Evolutionary conservation across 2,113 vertebrate species (phyloP).

Genomic region (Leucopsar rothschildi): DNA sequence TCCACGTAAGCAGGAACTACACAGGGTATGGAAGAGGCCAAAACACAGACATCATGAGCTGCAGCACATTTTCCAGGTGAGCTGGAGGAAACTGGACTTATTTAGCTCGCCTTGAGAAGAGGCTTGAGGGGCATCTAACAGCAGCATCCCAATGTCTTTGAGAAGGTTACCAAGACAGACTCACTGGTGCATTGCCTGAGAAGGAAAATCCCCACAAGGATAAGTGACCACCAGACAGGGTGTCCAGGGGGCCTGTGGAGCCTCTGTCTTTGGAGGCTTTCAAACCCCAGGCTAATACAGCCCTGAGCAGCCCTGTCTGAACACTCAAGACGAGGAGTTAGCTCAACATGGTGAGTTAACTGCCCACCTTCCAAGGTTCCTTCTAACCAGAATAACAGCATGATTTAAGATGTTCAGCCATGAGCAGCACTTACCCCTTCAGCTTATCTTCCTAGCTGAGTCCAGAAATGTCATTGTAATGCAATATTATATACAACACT

Average conservation of each 20-base stretch:
- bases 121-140: background rate
- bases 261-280: background rate
- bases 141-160: background rate
- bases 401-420: background rate
- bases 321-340: background rate
- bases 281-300: background rate
- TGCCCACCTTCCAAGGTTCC: background rate
- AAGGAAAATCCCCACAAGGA: background rate
- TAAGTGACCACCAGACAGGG: background rate
- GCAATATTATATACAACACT: background rate
- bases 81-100: fast-evolving
- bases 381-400: background rate
- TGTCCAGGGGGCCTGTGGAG: background rate
- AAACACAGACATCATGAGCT: background rate
- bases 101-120: background rate
- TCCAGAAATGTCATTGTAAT: background rate
- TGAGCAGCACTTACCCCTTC: background rate
- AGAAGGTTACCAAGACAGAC: background rate
- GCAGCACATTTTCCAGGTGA: background rate
- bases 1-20: background rate
- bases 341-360: background rate
- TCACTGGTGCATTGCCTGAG: background rate
- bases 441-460: background rate
- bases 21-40: background rate
- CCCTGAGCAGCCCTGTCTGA: background rate